Conservation (phyloP, 2,888 invertebrate species). For the Geophilus truncorum region DNA sequence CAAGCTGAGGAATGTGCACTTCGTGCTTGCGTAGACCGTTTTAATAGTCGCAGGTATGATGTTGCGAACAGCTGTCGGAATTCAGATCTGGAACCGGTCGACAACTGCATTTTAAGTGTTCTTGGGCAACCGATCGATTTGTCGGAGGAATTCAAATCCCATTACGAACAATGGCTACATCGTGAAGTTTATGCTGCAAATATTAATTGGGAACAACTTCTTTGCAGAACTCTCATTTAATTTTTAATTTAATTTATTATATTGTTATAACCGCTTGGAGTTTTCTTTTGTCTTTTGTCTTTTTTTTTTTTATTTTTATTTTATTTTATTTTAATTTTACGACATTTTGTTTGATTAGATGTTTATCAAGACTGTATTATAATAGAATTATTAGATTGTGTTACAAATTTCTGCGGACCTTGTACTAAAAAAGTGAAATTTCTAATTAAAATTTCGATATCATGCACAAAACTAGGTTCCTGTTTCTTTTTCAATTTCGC, state of each 20-base stretch:
- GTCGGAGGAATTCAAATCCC: constrained; percentile 85
- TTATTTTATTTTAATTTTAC: too few species aligned
- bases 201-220: constrained; percentile 57
- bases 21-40: constrained; percentile 88
- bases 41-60: constrained; percentile 86
- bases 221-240: constrained; percentile 37
- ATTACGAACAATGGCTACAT: constrained; percentile 92
- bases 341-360: too few species aligned
- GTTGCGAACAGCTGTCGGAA: constrained; percentile 42
- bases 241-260: neutral
- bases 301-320: too few species aligned
- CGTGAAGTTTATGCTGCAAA: constrained; percentile 86
- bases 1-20: constrained; percentile 94
- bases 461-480: too few species aligned
- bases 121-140: constrained; percentile 73
- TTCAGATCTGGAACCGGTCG: constrained; percentile 59
- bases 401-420: too few species aligned
- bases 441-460: too few species aligned
- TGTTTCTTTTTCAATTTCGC: too few species aligned
- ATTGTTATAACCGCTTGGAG: too few species aligned
- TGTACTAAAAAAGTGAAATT: too few species aligned
- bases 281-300: too few species aligned
- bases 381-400: too few species aligned
- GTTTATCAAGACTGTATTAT: too few species aligned
- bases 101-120: constrained; percentile 75